phyloP scores from a whole-genome alignment of 2,797 vertebrate species.

The Sandelia bainsii region DNA sequence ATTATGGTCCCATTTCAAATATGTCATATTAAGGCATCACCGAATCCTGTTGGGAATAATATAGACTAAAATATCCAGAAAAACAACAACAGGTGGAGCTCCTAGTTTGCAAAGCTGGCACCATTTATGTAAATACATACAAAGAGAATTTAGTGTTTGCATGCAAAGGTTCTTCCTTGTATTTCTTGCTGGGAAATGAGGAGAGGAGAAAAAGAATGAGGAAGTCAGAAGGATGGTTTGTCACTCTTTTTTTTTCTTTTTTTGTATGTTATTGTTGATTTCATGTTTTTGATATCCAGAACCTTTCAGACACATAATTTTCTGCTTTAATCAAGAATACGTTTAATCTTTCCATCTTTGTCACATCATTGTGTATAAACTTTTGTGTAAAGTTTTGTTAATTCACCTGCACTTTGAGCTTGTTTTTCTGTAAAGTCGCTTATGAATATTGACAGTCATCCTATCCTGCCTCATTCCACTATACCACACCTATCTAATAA shows the following conservation, averaged over 20 bases:
- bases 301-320: neutral
- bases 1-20: slow-evolving; percentile 5
- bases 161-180: slow-evolving; percentile 26
- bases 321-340: neutral
- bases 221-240: slow-evolving; percentile 40
- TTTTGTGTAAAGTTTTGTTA: no score
- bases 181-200: slow-evolving; percentile 57
- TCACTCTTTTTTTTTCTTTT: neutral
- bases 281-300: neutral
- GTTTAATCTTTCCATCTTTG: no score
- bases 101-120: neutral
- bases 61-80: neutral
- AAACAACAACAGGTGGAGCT: neutral
- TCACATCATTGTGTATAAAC: no score
- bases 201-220: slow-evolving; percentile 44
- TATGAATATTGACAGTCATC: no score
- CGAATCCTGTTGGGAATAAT: neutral
- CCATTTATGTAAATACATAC: neutral
- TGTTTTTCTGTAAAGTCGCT: no score
- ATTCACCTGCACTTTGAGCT: no score
- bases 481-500: no score
- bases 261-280: slow-evolving; percentile 12
- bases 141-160: neutral
- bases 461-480: no score
- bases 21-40: neutral